Evolutionary conservation across 1,140 invertebrate species (phyloP), one percentile per base, ranked within the genome.

Genomic region (Coptotermes formosanus): DNA sequence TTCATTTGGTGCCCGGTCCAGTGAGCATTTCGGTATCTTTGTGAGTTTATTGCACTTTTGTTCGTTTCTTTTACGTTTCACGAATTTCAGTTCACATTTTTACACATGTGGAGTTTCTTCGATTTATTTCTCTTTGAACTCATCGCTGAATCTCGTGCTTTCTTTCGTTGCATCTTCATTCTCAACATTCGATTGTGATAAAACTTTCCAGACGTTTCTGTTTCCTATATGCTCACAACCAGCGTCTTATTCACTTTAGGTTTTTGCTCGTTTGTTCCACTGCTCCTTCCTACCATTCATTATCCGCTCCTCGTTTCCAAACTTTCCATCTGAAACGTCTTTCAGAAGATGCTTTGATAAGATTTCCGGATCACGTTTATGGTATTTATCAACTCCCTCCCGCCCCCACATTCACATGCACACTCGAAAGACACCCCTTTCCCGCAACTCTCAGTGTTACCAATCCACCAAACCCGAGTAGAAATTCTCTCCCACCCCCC

Each of bases 311-410:
- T 25, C 7, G 4, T 30, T 12, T 75, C 25, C 64, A 11, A 6
- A 25, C 64, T 16, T 30, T n/a, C 64, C 64, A 75, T 30, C 30
- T 30, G 64, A 30, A 75, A 75, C 64, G n/a, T 75, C 25, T 75
- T 75, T 75, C n/a, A 30, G 64, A 75, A 30, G 64, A 30, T 75
- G 64, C n/a, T 75, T 30, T 75, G 64, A 75, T 75, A 75, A n/a
- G 25, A 75, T 30, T 30, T 75, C 64, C 25, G 64, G 64, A 75
- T 75, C 64, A 75, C 64, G 64, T 75, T 75, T 75, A 75, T n/a
- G 64, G n/a, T 75, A 75, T 75, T 25, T 25, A 30, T 75, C 64
- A 75, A 75, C 64, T 75, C n/a, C 64, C 14, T 30, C 64, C 64
- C 64, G 7, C n/a, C 14, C 64, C n/a, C 64, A n/a, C 64, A n/a